These are phyloP conservation scores for Oreonectes daqikongensis DNA, from an alignment of 2,797 vertebrate genomes.

Conservation along the genomic window DNA sequence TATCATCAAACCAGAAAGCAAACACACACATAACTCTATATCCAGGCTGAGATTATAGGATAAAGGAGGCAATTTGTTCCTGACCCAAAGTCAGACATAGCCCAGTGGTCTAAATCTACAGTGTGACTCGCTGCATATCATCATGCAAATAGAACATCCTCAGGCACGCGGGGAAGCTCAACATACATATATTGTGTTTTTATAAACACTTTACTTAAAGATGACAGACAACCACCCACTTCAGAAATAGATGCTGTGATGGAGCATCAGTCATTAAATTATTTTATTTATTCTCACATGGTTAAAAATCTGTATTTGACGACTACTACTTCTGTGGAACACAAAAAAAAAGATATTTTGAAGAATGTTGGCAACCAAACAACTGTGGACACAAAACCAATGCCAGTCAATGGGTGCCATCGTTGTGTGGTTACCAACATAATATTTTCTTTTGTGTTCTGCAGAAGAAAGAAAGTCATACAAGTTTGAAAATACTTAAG, in stretches of 20 bases:
- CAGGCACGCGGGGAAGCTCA: conserved; percentile 14
- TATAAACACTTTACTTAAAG: conserved; percentile 5
- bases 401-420: too few species aligned
- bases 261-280: conserved; percentile 16
- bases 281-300: too few species aligned
- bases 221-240: neutral
- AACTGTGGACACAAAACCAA: too few species aligned
- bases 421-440: too few species aligned
- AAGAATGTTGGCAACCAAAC: too few species aligned
- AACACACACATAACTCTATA: conserved; percentile 51
- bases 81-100: conserved; percentile 52
- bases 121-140: conserved; percentile 47
- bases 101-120: conserved; percentile 49
- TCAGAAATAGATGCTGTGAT: conserved; percentile 6
- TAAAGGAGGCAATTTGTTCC: conserved; percentile 55
- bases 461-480: too few species aligned
- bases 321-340: too few species aligned
- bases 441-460: too few species aligned
- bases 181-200: conserved; percentile 15
- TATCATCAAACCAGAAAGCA: conserved; percentile 43
- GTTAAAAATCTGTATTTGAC: too few species aligned
- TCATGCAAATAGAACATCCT: conserved; percentile 45
- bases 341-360: too few species aligned
- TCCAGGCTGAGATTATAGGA: conserved; percentile 55
- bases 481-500: too few species aligned